A percentile compares a stretch with the other conserved stretches of the same genome.
These are phyloP conservation scores for Cranoglanis bouderius DNA, from an alignment of 2,113 vertebrate genomes.

Conservation along the genomic window DNA sequence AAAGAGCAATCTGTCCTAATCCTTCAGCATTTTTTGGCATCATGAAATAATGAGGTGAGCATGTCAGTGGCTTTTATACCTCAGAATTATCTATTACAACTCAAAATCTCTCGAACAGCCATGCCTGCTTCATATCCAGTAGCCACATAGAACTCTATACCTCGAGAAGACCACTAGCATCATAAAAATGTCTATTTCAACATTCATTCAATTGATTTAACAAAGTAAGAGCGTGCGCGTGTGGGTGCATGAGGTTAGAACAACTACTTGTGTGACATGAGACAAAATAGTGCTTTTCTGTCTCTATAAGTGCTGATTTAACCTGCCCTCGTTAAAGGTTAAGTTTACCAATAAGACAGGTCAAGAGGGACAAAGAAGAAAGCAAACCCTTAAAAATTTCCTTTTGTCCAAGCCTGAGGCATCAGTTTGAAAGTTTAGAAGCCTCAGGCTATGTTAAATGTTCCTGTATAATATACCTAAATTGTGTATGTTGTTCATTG, in stretches of 20 bases:
- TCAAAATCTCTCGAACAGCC: slow-evolving; percentile 41
- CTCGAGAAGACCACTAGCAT: slow-evolving; percentile 4
- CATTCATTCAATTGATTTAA: background rate
- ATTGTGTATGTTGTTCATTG: background rate
- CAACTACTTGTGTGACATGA: background rate
- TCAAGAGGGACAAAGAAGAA: slow-evolving; percentile 22
- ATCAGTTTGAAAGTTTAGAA: background rate
- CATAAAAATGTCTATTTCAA: slow-evolving; percentile 35
- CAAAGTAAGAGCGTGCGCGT: background rate
- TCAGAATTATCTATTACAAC: slow-evolving; percentile 23
- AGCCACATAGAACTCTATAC: slow-evolving; percentile 19
- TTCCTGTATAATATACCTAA: slow-evolving; percentile 3
- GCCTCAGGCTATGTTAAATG: background rate
- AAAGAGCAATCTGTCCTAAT: background rate
- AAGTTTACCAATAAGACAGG: slow-evolving; percentile 8
- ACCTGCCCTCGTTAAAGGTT: slow-evolving; percentile 10
- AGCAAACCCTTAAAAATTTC: slow-evolving; percentile 2
- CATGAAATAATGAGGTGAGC: slow-evolving; percentile 23
- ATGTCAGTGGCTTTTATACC: slow-evolving; percentile 20
- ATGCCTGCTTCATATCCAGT: slow-evolving; percentile 16
- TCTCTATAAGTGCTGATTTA: background rate
- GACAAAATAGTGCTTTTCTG: background rate
- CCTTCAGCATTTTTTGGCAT: slow-evolving; percentile 2
- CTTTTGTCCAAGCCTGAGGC: background rate
- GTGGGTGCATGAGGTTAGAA: background rate